phyloP scores from a whole-genome alignment of 1,140 invertebrate species.

The Hyphantria cunea region DNA sequence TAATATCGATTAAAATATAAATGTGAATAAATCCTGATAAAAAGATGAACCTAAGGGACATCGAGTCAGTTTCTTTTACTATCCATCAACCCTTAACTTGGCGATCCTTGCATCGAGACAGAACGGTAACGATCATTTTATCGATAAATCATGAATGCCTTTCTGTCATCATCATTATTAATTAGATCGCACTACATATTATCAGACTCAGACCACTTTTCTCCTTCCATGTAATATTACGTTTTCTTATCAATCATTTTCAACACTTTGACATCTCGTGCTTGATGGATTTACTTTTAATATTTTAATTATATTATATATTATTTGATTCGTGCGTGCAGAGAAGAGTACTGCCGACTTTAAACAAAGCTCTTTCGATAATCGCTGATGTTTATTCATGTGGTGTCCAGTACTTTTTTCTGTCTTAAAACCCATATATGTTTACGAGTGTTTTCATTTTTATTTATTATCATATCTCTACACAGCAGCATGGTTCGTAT shows the following conservation, averaged over 20 bases:
- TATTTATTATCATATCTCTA: slow-evolving; percentile 56
- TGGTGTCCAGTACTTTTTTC: slow-evolving; percentile 53
- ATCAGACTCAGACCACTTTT: slow-evolving; percentile 72
- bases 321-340: slow-evolving; percentile 48
- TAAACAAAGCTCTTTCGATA: not conserved
- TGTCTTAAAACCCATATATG: slow-evolving; percentile 45
- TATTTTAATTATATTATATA: slow-evolving; percentile 51
- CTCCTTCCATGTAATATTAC: slow-evolving; percentile 66
- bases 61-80: slow-evolving; percentile 68
- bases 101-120: slow-evolving; percentile 74
- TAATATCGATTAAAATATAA: slow-evolving; percentile 72
- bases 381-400: not conserved
- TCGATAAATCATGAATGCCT: slow-evolving; percentile 80
- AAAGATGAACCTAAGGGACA: slow-evolving; percentile 61
- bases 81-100: slow-evolving; percentile 64
- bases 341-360: slow-evolving; percentile 57
- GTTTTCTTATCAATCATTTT: slow-evolving; percentile 53
- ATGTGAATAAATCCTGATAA: slow-evolving; percentile 79
- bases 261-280: slow-evolving; percentile 31
- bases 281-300: slow-evolving; percentile 66
- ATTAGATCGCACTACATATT: slow-evolving; percentile 69
- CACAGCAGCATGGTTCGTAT: slow-evolving; percentile 76
- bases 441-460: slow-evolving; percentile 52
- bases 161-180: slow-evolving; percentile 76
- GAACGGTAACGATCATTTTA: slow-evolving; percentile 79